Percentiles rank a stretch among this genome's conserved stretches.
Evolutionary conservation across 1,140 invertebrate species (phyloP).

Genomic region (Radopholus similis): DNA sequence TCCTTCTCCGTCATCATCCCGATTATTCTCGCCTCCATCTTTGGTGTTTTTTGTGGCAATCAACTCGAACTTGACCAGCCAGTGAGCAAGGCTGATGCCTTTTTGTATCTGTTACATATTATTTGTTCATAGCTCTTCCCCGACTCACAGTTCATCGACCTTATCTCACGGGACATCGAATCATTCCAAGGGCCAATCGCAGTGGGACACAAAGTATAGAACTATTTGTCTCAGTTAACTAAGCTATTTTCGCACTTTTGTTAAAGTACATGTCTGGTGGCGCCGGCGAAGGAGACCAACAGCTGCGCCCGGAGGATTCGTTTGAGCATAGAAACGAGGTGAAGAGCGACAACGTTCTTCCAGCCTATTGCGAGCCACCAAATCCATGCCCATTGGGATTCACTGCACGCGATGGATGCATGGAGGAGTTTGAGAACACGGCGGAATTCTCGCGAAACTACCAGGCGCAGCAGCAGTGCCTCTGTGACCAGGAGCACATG

Average conservation of each 20-base stretch:
- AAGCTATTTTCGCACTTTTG: not conserved
- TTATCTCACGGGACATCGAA: slow-evolving; percentile 55
- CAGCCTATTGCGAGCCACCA: slow-evolving; percentile 96
- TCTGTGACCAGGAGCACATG: slow-evolving; percentile 98
- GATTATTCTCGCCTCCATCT: not conserved
- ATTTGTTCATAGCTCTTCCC: slow-evolving; percentile 24
- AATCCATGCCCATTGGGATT: slow-evolving; percentile 83
- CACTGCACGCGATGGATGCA: slow-evolving; percentile 77
- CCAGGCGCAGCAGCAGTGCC: slow-evolving; percentile 86
- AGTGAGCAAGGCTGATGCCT: not conserved
- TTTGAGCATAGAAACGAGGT: slow-evolving; percentile 69
- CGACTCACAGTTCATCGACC: slow-evolving; percentile 55
- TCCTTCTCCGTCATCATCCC: not conserved
- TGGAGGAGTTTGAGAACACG: slow-evolving; percentile 87
- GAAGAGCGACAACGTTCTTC: slow-evolving; percentile 83
- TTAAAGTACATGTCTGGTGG: slow-evolving; percentile 65
- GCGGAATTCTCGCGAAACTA: slow-evolving; percentile 89
- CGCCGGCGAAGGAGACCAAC: slow-evolving; percentile 72
- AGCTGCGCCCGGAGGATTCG: slow-evolving; percentile 67
- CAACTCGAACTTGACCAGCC: not conserved
- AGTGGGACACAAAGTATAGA: slow-evolving; percentile 56
- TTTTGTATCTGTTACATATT: not conserved
- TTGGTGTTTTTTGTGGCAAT: not conserved
- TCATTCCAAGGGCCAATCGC: slow-evolving; percentile 43
- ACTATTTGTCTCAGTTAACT: slow-evolving; percentile 8